Percentiles rank a stretch among this genome's conserved stretches.
Conservation (phyloP, 1,140 invertebrate genomes). For the Psilanteris sp. region DNA sequence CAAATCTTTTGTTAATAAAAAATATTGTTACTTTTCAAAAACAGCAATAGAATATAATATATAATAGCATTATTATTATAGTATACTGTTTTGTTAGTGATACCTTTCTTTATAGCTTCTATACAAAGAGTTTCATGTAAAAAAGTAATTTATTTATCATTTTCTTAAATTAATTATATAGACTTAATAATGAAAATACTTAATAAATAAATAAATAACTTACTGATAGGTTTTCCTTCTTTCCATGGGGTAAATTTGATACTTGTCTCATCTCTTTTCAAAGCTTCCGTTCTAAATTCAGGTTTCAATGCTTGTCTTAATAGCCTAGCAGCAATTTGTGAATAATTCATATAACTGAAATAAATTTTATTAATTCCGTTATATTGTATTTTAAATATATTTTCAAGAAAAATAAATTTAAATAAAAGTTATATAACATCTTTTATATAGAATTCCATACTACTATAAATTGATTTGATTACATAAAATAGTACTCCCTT, state of each 20-base stretch:
- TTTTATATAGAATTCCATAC: no score
- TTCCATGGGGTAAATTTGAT: constrained; percentile 92
- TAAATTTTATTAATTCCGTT: constrained; percentile 17
- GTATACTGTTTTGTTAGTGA: no score
- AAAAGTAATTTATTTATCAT: no score
- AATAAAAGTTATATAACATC: constrained; percentile 1
- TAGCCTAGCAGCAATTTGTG: constrained; percentile 91
- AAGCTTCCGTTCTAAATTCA: constrained; percentile 86
- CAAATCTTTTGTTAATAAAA: no score
- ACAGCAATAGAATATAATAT: no score
- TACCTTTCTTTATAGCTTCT: no score
- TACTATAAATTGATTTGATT: not conserved
- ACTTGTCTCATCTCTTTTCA: constrained; percentile 86
- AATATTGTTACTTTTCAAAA: no score
- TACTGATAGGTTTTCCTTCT: constrained; percentile 91
- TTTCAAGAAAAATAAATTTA: not conserved
- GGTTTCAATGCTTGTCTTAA: constrained; percentile 88
- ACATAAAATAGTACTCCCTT: no score
- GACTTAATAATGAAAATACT: constrained; percentile 1
- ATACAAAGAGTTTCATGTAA: no score
- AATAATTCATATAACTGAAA: constrained; percentile 94
- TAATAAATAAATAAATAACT: constrained; percentile 69
- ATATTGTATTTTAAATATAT: constrained; percentile 14
- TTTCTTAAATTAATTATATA: no score
- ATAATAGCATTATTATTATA: no score